A percentile compares a stretch with the other conserved stretches of the same genome.
These are phyloP conservation scores for Echiichthys vipera DNA, from an alignment of 2,797 vertebrate species.

Conservation along the genomic window DNA sequence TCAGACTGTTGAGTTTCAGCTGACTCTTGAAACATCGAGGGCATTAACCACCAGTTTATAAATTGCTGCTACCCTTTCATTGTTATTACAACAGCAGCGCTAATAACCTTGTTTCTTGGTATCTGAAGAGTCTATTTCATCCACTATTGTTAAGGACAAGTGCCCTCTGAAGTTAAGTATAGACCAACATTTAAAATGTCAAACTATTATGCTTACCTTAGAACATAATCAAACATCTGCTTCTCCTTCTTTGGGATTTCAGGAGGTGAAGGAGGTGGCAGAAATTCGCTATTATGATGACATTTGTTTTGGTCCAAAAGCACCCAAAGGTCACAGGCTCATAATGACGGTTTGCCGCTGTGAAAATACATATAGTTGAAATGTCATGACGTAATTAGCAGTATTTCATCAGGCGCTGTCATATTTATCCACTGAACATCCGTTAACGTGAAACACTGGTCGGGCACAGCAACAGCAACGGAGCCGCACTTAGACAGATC, in stretches of 20 bases:
- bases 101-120: conserved; percentile 25
- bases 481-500: conserved; percentile 51
- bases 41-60: conserved; percentile 4
- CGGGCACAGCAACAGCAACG: conserved; percentile 3
- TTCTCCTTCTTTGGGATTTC: conserved; percentile 24
- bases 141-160: conserved; percentile 6
- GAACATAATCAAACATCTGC: conserved; percentile 39
- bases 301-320: conserved; percentile 78
- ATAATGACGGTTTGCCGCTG: conserved; percentile 78
- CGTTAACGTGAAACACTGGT: conserved; percentile 71
- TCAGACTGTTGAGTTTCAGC: conserved; percentile 28
- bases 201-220: conserved; percentile 28
- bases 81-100: conserved; percentile 18
- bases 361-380: conserved; percentile 79
- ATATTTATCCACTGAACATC: conserved; percentile 65
- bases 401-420: conserved; percentile 75
- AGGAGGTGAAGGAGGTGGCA: conserved; percentile 23
- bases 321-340: conserved; percentile 79
- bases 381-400: conserved; percentile 81
- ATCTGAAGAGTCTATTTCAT: conserved; percentile 25
- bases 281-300: conserved; percentile 65
- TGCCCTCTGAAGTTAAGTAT: conserved; percentile 28
- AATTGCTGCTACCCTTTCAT: conserved; percentile 2
- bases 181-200: conserved; percentile 48
- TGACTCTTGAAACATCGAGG: conserved; percentile 21